phyloP scores from a whole-genome alignment of 2,888 invertebrate genomes.

The Acanthococcus lagerstroemiae region DNA sequence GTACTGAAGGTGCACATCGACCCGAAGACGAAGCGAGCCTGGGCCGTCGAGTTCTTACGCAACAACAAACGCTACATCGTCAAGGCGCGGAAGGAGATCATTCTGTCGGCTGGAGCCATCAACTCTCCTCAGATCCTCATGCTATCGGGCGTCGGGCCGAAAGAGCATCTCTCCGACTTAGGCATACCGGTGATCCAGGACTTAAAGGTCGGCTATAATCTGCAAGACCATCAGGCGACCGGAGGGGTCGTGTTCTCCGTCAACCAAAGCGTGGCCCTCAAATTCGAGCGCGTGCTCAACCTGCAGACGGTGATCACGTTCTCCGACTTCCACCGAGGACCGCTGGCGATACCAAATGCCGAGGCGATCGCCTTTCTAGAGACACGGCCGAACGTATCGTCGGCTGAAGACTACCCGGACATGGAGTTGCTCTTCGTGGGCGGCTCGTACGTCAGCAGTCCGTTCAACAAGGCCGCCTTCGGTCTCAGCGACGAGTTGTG shows the following conservation, averaged over 20 bases:
- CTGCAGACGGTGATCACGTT: conserved; percentile 27
- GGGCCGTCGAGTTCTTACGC: conserved; percentile 49
- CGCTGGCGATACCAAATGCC: conserved; percentile 31
- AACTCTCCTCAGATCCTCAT: conserved; percentile 66
- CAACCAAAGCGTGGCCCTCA: conserved; percentile 41
- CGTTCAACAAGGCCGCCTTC: conserved; percentile 45
- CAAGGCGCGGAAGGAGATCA: conserved; percentile 60
- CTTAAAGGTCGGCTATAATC: conserved; percentile 35
- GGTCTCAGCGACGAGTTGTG: conserved; percentile 45
- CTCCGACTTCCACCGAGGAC: conserved; percentile 26
- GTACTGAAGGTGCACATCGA: conserved; percentile 53
- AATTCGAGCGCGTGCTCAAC: conserved; percentile 40
- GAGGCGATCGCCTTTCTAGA: conserved; percentile 32
- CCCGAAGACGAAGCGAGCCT: conserved; percentile 48
- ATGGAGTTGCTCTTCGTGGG: conserved; percentile 31
- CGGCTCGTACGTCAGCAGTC: conserved; percentile 21
- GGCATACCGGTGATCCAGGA: conserved; percentile 34
- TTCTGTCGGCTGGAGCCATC: conserved; percentile 73
- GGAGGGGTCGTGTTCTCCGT: conserved; percentile 53
- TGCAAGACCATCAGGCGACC: conserved; percentile 57
- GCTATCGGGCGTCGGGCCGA: conserved; percentile 71
- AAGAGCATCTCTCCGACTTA: conserved; percentile 46
- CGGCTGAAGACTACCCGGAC: conserved; percentile 29
- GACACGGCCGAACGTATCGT: conserved; percentile 39
- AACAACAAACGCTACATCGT: conserved; percentile 47